Conservation (phyloP, 2,797 vertebrate genomes). For the Molossus molossus region DNA sequence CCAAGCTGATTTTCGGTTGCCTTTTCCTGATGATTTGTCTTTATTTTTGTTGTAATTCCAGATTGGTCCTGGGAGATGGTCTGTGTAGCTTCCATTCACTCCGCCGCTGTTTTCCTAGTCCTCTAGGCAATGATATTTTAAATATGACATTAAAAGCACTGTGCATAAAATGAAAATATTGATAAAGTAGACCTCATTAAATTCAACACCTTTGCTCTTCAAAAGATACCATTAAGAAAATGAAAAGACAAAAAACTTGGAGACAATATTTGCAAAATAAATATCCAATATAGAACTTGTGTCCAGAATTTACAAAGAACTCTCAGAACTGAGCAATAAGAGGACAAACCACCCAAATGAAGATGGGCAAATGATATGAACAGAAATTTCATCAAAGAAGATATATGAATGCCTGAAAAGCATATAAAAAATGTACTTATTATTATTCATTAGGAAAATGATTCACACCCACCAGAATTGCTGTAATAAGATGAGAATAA, state of each 20-base stretch:
- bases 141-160: not conserved
- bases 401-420: not conserved
- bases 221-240: not conserved
- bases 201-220: not conserved
- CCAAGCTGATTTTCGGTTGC: no score
- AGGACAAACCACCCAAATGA: not conserved
- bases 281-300: not conserved
- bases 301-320: not conserved
- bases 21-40: no score
- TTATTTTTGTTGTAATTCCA: no score
- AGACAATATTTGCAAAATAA: not conserved
- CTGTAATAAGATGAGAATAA: not conserved
- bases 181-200: not conserved
- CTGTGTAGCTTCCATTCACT: no score
- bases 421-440: not conserved
- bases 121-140: not conserved
- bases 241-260: not conserved
- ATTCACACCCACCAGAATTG: not conserved
- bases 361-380: not conserved
- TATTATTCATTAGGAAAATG: not conserved
- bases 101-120: no score
- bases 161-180: not conserved
- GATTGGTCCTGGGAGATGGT: no score
- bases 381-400: conserved; percentile 15
- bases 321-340: not conserved